Base-by-base conservation (phyloP, 2,888 invertebrate genomes). In the Selenia dentaria region DNA sequence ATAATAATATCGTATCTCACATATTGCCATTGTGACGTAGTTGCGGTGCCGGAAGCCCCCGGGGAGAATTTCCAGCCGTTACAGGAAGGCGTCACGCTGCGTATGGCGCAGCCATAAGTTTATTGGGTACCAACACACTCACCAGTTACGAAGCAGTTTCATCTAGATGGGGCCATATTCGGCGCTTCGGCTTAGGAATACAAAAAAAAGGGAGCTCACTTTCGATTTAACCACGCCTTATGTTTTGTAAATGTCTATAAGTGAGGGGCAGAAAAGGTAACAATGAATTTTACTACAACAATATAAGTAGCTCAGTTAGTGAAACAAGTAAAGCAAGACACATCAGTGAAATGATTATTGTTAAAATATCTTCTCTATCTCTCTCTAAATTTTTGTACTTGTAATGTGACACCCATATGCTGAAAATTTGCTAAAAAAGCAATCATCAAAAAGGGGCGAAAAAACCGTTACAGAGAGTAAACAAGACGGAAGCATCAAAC, bases 391-490 rank as follows among this genome's bases (percentile, higher is more conserved):
- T n/a, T n/a, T n/a, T n/a, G n/a, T n/a, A n/a, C n/a, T n/a, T n/a
- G n/a, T n/a, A n/a, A n/a, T n/a, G n/a, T n/a, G n/a, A n/a, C n/a
- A n/a, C n/a, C n/a, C n/a, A n/a, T n/a, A n/a, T n/a, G n/a, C n/a
- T n/a, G n/a, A n/a, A n/a, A n/a, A n/a, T 16, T 4, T 16, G 16
- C 16, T 2, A 16, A 10, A 25, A 41, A 27, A 14, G 13, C 14
- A 35, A 39, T 31, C 34, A 29, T 14, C 32, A 48, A 42, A 71
- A 74, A 79, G 74, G 75, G 70, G 64, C 58, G 53, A 69, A 76
- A 73, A 74, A 83, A 74, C 87, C 87, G 88, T 88, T 87, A 86
- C 82, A 76, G 62, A 65, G 74, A 69, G 72, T 78, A 79, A 81
- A 81, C 78, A 80, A 74, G 71, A 68, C 71, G 70, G 73, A 70